Evolutionary conservation across 2,888 invertebrate species (phyloP).

Genomic region (Osedax frankpressi): DNA sequence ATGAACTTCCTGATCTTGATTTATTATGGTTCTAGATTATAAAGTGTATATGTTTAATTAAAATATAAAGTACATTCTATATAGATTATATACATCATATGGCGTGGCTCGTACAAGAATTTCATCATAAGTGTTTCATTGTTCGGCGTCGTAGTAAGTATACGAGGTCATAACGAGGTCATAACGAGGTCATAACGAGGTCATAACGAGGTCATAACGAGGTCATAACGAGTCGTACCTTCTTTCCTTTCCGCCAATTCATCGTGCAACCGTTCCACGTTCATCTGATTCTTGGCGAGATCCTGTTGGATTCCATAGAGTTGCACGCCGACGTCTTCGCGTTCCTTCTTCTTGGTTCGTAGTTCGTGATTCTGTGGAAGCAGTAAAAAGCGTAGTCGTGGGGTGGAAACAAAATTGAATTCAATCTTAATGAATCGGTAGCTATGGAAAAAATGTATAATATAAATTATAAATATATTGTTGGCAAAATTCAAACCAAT

Average conservation of each 20-base stretch:
- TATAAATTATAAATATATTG: background rate
- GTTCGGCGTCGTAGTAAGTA: no score
- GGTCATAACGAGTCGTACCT: no score
- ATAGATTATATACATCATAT: no score
- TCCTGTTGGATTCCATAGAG: constrained; percentile 47
- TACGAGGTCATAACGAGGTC: no score
- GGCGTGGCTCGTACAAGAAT: no score
- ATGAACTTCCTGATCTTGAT: no score
- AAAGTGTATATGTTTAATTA: no score
- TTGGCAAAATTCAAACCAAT: constrained; percentile 30
- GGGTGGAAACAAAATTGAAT: background rate
- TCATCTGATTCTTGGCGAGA: constrained; percentile 44
- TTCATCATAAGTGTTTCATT: no score
- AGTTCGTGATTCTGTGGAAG: constrained; percentile 34
- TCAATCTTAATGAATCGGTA: background rate
- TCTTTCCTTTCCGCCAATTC: constrained; percentile 32
- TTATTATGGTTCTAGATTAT: no score
- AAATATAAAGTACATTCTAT: no score
- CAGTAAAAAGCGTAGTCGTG: constrained; percentile 7
- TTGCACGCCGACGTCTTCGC: constrained; percentile 45
- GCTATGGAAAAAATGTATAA: background rate
- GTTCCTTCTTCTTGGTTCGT: constrained; percentile 34
- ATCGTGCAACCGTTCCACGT: constrained; percentile 43
- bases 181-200: no score
- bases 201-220: no score